phyloP scores from a whole-genome alignment of 1,140 invertebrate species.

The Saccostrea echinata region DNA sequence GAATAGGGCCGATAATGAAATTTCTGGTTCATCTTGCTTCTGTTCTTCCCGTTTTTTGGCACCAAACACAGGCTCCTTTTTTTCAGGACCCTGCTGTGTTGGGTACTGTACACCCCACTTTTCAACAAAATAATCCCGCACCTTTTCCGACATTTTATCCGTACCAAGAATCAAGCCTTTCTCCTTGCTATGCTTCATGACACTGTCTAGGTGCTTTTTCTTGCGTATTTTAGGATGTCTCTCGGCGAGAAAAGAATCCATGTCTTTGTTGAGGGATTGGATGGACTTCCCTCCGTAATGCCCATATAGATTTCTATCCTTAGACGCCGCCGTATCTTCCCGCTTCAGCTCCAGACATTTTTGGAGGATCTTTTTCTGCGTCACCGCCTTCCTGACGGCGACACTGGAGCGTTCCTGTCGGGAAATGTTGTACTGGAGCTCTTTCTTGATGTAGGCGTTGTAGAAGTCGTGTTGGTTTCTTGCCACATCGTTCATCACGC shows the following conservation, averaged over 20 bases:
- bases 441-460: slow-evolving; percentile 48
- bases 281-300: slow-evolving; percentile 55
- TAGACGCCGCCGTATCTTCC: slow-evolving; percentile 2
- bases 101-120: slow-evolving; percentile 56
- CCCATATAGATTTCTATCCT: slow-evolving; percentile 47
- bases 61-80: background rate
- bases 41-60: background rate
- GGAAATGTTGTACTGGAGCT: slow-evolving; percentile 42
- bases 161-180: slow-evolving; percentile 55
- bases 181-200: slow-evolving; percentile 53
- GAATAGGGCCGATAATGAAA: background rate
- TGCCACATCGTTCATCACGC: slow-evolving; percentile 55
- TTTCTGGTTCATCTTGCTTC: background rate
- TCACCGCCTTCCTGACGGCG: slow-evolving; percentile 40
- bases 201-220: slow-evolving; percentile 35
- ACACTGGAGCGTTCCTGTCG: slow-evolving; percentile 44
- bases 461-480: slow-evolving; percentile 46
- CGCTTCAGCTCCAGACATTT: slow-evolving; percentile 56
- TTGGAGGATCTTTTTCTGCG: slow-evolving; percentile 47
- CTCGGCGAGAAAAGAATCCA: slow-evolving; percentile 47
- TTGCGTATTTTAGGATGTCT: slow-evolving; percentile 52
- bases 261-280: slow-evolving; percentile 49
- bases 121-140: slow-evolving; percentile 50
- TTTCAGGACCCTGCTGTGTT: background rate
- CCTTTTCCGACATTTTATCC: slow-evolving; percentile 52